A percentile compares a stretch with the other conserved stretches of the same genome.
phyloP scores from a whole-genome alignment of 2,888 invertebrate genomes.

The Eupsilia transversa region DNA sequence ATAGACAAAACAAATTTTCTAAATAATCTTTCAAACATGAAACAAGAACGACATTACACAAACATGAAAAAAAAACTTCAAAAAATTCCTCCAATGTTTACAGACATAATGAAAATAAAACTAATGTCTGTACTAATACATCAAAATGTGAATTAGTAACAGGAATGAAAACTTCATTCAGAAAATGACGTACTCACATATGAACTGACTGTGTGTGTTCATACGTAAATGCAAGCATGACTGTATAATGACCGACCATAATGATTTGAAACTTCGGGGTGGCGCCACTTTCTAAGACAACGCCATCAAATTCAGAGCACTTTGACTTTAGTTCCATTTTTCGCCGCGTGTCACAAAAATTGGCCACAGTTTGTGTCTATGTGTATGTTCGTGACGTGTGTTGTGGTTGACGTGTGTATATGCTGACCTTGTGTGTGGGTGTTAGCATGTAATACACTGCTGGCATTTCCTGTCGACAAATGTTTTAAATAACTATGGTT shows the following conservation, averaged over 20 bases:
- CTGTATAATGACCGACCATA: not conserved
- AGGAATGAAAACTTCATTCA: conserved; percentile 44
- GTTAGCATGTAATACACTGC: conserved; percentile 37
- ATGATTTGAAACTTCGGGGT: conserved; percentile 1
- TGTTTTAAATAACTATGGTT: conserved; percentile 57
- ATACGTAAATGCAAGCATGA: conserved; percentile 3
- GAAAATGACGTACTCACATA: conserved; percentile 42
- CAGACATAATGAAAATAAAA: conserved; percentile 34
- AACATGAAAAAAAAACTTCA: conserved; percentile 37
- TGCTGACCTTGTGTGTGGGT: conserved; percentile 57
- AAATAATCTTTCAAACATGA: conserved; percentile 34
- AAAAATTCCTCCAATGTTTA: conserved; percentile 51
- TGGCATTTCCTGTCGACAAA: conserved; percentile 61
- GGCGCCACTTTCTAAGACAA: conserved; percentile 28
- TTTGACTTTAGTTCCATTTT: conserved; percentile 17
- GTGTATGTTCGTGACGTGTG: conserved; percentile 41
- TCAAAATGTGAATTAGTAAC: conserved; percentile 37
- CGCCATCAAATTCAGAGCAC: not conserved
- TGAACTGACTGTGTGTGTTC: not conserved
- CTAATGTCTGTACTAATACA: conserved; percentile 28
- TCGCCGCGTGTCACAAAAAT: conserved; percentile 2
- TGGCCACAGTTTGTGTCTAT: conserved; percentile 11
- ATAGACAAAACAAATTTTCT: conserved; percentile 45
- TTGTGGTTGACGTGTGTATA: conserved; percentile 39
- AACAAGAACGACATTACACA: conserved; percentile 42